Evolutionary conservation across 2,888 invertebrate genomes (phyloP), one percentile per base, ranked within the genome.

Genomic region (Ethmia dodecea): DNA sequence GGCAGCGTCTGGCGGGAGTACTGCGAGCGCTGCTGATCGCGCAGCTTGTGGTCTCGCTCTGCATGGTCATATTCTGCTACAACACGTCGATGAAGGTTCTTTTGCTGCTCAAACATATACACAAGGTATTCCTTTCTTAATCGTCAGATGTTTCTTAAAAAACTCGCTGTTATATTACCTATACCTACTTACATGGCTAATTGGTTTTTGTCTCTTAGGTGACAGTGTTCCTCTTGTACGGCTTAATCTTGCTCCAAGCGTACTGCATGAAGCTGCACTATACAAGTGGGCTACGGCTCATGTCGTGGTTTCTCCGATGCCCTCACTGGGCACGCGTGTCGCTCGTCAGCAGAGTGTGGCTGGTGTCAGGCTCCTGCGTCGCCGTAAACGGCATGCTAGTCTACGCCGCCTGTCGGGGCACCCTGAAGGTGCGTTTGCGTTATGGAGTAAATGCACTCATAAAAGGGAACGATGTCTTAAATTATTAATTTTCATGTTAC

Each of bases 261-360:
- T 86, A 86, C 53, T 73, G 71, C 42, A 81, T 83, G 80, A 86
- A 86, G 59, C 64, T 86, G 1, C 80, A 81, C 48, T 83, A 81
- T 55, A 86, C 84, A 0, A 68, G 73, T 0, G 84, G 83, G 0
- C 57, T 84, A 6, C 69, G 83, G 0, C 67, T 84, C 11, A 57
- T 81, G 22, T 58, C 74, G 1, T 61, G 79, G 41, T 49, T 79
- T 18, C 60, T 81, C 13, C 64, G 66, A 35, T 65, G 62, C 10
- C 77, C 81, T 0, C 65, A 78, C 47, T 83, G 84, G 83, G 35
- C 53, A 1, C 53, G 81, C 2, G 61, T 71, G 2, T 43, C 55
- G 1, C 20, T 48, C 1, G 59, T 70, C 37, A 65, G 67, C 32
- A 45, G 55, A 2, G 42, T 67, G n/a, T 84, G 84, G 84, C 52